Percentiles rank a stretch among this genome's conserved stretches.
Evolutionary conservation across 2,888 invertebrate species (phyloP).

Genomic region (Latrodectus hesperus): DNA sequence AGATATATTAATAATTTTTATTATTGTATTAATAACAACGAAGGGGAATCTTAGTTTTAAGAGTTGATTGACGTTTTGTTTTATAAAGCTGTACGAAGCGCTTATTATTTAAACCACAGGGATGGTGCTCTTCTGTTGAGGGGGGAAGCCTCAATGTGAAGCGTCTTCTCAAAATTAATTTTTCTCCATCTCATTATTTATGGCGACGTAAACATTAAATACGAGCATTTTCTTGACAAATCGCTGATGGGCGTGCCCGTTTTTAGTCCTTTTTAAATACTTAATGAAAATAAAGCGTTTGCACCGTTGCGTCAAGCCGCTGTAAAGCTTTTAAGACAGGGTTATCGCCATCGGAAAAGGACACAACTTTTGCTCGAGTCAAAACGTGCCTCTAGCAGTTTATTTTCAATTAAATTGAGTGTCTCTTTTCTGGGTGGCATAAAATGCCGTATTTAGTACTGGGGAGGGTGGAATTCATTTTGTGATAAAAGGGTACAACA

Average conservation of each 20-base stretch:
- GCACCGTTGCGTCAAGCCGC: neutral
- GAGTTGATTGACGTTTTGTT: too few relatives aligned
- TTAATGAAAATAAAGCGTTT: slow-evolving; percentile 63
- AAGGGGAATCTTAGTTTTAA: too few relatives aligned
- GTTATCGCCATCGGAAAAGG: slow-evolving; percentile 28
- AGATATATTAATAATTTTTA: too few relatives aligned
- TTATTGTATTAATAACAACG: too few relatives aligned
- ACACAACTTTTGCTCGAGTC: slow-evolving; percentile 16
- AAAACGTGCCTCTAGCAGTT: slow-evolving; percentile 51
- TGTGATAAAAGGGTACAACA: slow-evolving; percentile 64
- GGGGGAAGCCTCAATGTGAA: too few relatives aligned
- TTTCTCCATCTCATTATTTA: slow-evolving; percentile 66
- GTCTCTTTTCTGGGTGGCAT: slow-evolving; percentile 63
- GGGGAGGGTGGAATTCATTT: slow-evolving; percentile 52
- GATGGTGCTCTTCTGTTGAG: too few relatives aligned
- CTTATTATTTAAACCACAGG: too few relatives aligned
- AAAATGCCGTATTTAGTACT: slow-evolving; percentile 48
- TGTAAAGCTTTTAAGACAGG: slow-evolving; percentile 44
- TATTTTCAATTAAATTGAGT: slow-evolving; percentile 67
- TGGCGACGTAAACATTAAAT: slow-evolving; percentile 66
- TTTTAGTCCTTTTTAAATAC: slow-evolving; percentile 66
- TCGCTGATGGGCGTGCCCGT: slow-evolving; percentile 56
- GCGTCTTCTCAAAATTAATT: slow-evolving; percentile 31
- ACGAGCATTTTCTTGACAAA: slow-evolving; percentile 59
- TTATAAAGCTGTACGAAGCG: too few relatives aligned